Percentiles rank a stretch among this genome's conserved stretches.
Conservation (phyloP, 2,888 invertebrate species). For the Eupithecia insigniata region DNA sequence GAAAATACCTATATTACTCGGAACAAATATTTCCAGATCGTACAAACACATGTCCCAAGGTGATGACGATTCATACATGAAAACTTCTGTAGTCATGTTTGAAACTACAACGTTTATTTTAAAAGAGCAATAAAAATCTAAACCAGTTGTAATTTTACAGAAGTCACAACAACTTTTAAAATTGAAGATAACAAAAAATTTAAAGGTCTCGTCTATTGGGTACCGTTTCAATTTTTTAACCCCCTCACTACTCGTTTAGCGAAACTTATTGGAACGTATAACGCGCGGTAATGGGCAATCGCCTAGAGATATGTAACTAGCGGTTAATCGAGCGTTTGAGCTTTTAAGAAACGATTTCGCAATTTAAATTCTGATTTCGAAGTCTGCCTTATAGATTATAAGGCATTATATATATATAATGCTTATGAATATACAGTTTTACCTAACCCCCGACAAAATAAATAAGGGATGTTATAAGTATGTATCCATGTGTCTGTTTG, state of each 20-base stretch:
- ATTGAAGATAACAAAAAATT: background rate
- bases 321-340: conserved; percentile 69
- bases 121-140: background rate
- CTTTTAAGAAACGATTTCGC: conserved; percentile 59
- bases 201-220: background rate
- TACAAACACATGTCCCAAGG: no score
- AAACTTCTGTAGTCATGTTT: background rate
- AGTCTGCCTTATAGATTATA: conserved; percentile 44
- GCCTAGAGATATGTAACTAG: conserved; percentile 62
- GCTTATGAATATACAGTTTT: background rate
- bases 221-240: conserved; percentile 27
- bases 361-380: conserved; percentile 60
- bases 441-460: background rate
- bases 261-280: conserved; percentile 77
- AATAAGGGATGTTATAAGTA: background rate
- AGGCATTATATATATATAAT: no score
- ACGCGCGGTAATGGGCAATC: conserved; percentile 76
- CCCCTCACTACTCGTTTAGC: conserved; percentile 43
- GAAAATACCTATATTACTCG: no score
- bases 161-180: background rate
- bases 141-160: background rate
- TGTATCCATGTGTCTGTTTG: background rate
- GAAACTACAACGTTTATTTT: background rate
- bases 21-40: no score
- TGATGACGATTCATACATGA: background rate